Conservation (phyloP, 2,113 vertebrate species). For the Cettia cetti region DNA sequence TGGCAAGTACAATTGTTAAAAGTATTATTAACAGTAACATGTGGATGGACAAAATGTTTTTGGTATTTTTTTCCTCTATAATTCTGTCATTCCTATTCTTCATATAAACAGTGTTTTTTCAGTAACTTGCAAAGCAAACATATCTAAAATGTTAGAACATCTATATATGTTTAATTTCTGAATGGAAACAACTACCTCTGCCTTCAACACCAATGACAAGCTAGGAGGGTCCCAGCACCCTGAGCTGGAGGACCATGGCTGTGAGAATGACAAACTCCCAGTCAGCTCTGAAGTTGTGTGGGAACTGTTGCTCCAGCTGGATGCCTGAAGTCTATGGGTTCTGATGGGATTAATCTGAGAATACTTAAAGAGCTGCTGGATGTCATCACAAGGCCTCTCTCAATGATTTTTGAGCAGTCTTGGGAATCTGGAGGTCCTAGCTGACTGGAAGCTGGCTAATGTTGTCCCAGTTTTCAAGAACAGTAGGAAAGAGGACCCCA, state of each 20-base stretch:
- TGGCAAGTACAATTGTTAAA: not conserved
- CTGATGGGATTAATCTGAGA: not conserved
- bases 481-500: not conserved
- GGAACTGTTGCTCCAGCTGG: not conserved
- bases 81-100: not conserved
- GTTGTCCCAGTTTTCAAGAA: not conserved
- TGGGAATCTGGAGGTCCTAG: not conserved
- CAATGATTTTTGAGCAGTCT: rapidly evolving
- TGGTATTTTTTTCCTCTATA: not conserved
- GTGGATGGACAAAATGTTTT: not conserved
- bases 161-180: not conserved
- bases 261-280: not conserved
- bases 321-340: not conserved
- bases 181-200: not conserved
- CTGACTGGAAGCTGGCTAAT: not conserved
- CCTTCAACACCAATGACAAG: not conserved
- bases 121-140: not conserved
- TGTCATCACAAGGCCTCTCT: not conserved
- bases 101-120: not conserved
- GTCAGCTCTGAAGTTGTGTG: not conserved
- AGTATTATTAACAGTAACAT: not conserved
- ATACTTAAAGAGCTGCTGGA: not conserved
- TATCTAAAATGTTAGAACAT: not conserved
- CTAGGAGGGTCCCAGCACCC: not conserved
- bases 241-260: not conserved